Evolutionary conservation across 2,888 invertebrate genomes (phyloP).

Genomic region (Stomorhina lunata): DNA sequence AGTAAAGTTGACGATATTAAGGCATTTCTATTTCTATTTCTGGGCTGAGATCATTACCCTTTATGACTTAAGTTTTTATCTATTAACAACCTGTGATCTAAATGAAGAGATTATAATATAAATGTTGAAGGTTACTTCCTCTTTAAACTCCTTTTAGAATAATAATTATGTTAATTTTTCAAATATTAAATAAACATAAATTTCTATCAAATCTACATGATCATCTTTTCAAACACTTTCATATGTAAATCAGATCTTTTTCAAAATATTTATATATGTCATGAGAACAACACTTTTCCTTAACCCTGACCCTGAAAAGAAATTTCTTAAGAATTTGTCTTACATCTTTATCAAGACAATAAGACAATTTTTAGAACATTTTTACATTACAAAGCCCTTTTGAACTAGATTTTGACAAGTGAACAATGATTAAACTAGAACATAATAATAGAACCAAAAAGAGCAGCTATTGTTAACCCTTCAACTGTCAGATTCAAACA

Average conservation of each 20-base stretch:
- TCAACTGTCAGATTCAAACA: constrained; percentile 49
- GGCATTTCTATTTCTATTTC: too few species aligned
- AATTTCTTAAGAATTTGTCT: background rate
- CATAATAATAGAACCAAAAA: constrained; percentile 24
- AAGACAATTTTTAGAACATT: constrained; percentile 2
- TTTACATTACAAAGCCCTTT: constrained; percentile 10
- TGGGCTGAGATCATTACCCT: too few species aligned
- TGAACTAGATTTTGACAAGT: constrained; percentile 63
- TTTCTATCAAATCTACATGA: background rate
- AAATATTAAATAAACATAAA: background rate
- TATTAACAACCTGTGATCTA: background rate
- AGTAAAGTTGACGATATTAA: too few species aligned
- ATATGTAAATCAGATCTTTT: constrained; percentile 45
- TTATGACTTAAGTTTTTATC: too few species aligned
- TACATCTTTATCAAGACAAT: background rate
- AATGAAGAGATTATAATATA: background rate
- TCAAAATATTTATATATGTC: constrained; percentile 14
- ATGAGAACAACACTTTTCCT: constrained; percentile 58
- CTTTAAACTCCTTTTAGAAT: background rate
- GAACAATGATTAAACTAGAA: constrained; percentile 39
- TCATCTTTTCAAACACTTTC: background rate
- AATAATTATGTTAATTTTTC: background rate
- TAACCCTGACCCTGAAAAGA: constrained; percentile 61
- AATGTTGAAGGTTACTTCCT: constrained; percentile 29
- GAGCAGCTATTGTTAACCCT: constrained; percentile 59